phyloP scores from a whole-genome alignment of 2,888 invertebrate genomes.

The Aspidapion aeneum region DNA sequence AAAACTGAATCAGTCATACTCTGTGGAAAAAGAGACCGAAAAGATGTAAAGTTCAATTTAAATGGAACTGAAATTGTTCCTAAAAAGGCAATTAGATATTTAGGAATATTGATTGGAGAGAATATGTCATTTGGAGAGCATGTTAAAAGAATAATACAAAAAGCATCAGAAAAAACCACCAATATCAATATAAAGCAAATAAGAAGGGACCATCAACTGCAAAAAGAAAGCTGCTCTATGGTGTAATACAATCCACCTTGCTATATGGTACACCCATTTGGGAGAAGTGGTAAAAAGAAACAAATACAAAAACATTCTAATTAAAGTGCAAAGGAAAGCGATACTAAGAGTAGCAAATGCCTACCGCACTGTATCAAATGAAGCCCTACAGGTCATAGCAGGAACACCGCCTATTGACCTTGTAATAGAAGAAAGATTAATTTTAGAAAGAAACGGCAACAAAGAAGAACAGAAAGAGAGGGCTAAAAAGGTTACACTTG shows the following conservation, averaged over 20 bases:
- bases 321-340: conserved; percentile 11
- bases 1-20: conserved; percentile 19
- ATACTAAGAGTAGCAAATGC: conserved; percentile 11
- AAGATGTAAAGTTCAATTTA: conserved; percentile 6
- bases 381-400: conserved; percentile 14
- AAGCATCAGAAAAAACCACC: conserved; percentile 6
- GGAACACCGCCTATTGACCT: conserved; percentile 16
- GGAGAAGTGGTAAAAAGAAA: conserved; percentile 5
- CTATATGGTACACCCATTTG: conserved; percentile 25
- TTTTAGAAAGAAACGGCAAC: neutral
- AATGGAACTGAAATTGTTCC: conserved; percentile 1
- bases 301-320: conserved; percentile 13
- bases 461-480: neutral
- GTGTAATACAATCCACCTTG: conserved; percentile 14
- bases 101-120: conserved; percentile 16
- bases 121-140: conserved; percentile 9
- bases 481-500: neutral
- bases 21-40: conserved; percentile 9
- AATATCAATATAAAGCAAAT: conserved; percentile 9
- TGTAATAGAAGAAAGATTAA: neutral
- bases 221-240: conserved; percentile 8
- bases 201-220: conserved; percentile 5
- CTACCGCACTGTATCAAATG: conserved; percentile 20
- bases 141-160: conserved; percentile 4
- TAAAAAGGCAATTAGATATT: conserved; percentile 14